Base-by-base conservation (phyloP, 2,113 vertebrate species). In the Leptocoma aspasia region DNA sequence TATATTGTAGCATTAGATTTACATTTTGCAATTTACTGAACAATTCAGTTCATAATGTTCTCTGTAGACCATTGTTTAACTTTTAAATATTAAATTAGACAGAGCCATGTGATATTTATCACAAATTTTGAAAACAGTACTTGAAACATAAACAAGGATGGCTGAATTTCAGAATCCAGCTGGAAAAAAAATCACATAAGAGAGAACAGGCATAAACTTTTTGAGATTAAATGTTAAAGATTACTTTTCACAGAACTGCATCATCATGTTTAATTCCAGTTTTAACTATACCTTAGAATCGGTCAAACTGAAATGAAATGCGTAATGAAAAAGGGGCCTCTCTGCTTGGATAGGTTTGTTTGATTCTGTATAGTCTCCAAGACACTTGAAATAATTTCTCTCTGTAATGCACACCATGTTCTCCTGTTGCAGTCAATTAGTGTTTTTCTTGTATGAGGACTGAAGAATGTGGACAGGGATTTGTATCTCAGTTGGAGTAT, bases 361-460 rank as follows among this genome's bases (percentile, higher is more conserved):
- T 91, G 77, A 80, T 86, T 91, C 70, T 94, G 54, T 89, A 35
- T 60, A 56, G 57, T 82, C 45, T 97, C 81, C 52, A 70, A 92
- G 72, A 85, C 64, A 81, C 85, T 94, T 90, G 31, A 91, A 88
- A 75, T 92, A 63, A 90, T 94, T 96, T 82, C 72, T 41, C 71
- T 75, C 33, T 96, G 90, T 83, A 93, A 92, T 85, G 64, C 35
- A 90, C 90, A 90, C 68, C 70, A 21, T 71, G 35, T 92, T 97
- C 90, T 95, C 82, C 70, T 71, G 39, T 94, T 95, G 83, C 92
- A 95, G 45, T 94, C 82, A 88, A 59, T 92, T 93, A 84, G 42
- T n/a, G 31, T 69, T 92, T 88, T 94, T 82, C 33, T 61, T 89
- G 20, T 79, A 39, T 61, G 89, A 82, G 13, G 57, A 12, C 64